Evolutionary conservation across 2,797 vertebrate species (phyloP), one percentile per base, ranked within the genome.

Genomic region (Gymnoscopelus braueri): DNA sequence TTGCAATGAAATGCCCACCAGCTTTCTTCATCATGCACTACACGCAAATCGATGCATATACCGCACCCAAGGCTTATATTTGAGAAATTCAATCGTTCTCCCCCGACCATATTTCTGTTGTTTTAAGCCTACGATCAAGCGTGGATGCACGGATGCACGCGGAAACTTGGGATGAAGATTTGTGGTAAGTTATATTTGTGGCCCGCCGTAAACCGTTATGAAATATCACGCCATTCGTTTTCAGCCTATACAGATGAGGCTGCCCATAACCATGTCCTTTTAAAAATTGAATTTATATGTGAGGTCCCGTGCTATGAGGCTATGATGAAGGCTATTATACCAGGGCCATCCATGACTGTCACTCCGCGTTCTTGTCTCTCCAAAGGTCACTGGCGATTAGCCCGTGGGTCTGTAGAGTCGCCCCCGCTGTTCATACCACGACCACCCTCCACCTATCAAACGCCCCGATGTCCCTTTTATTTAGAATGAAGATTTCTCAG

Each of bases 131-230:
- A 98, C 84, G 97, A 99, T 77, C 88, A 91, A 29, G 95, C 96
- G 73, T 99, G 97, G 98, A 97, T 97, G 86, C 98, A 99, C 67
- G 98, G 97, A 88, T 99, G 98, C 89, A 98, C 97, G 61, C 94
- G 96, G 92, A 99, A 99, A 90, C 95, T 99, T 87, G 98, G 98
- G 74, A 95, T 99, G 94, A 99, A 98, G 95, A 98, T 99, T 51
- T 99, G 98, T 70, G 98, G 98, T 99, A 93, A 97, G 97, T 95
- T 88, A 67, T 67, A 19, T 19, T 19, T 19, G 19, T 19, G 75
- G 47, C 50, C 57, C 11, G 3, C 44, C 39, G 9, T 44, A 44
- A 3, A 32, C 48, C 10, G 26, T 32, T 24, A 67, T 13, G 14
- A 51, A 39, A 51, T 4, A 39, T 44, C 39, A 44, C 39, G 39